Evolutionary conservation across 2,797 vertebrate genomes (phyloP).

Genomic region (Neomorphus geoffroyi): DNA sequence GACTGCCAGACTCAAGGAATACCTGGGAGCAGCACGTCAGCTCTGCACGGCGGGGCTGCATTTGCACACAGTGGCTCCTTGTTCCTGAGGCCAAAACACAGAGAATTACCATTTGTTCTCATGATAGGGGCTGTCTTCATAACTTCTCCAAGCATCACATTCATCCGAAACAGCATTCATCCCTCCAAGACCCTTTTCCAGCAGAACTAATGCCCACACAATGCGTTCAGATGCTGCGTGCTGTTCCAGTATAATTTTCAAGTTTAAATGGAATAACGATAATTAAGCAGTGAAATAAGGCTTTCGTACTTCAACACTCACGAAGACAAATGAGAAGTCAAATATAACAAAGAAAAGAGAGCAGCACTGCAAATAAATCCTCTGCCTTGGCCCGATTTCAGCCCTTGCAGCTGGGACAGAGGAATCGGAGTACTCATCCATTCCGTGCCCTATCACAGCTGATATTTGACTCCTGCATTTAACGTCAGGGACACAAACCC

Average conservation of each 20-base stretch:
- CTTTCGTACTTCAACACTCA: not conserved
- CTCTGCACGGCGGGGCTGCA: not conserved
- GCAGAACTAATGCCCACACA: not conserved
- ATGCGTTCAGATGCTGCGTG: rapidly evolving
- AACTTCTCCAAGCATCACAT: not conserved
- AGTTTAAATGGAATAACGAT: not conserved
- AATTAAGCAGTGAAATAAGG: not conserved
- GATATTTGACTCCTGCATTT: not conserved
- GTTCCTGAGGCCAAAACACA: not conserved
- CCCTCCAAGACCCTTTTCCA: not conserved
- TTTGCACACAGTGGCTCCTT: not conserved
- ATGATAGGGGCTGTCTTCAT: not conserved
- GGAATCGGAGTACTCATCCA: rapidly evolving
- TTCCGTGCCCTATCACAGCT: not conserved
- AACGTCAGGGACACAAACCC: not conserved
- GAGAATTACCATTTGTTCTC: not conserved
- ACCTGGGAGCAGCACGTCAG: not conserved
- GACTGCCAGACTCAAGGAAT: not conserved
- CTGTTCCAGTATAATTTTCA: not conserved
- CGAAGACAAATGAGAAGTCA: not conserved
- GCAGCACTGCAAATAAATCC: not conserved
- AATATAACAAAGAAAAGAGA: not conserved
- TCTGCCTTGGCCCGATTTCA: not conserved
- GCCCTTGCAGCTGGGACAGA: not conserved
- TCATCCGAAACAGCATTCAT: not conserved